Conservation (phyloP, 2,113 vertebrate genomes). For the Phalacrocorax aristotelis region DNA sequence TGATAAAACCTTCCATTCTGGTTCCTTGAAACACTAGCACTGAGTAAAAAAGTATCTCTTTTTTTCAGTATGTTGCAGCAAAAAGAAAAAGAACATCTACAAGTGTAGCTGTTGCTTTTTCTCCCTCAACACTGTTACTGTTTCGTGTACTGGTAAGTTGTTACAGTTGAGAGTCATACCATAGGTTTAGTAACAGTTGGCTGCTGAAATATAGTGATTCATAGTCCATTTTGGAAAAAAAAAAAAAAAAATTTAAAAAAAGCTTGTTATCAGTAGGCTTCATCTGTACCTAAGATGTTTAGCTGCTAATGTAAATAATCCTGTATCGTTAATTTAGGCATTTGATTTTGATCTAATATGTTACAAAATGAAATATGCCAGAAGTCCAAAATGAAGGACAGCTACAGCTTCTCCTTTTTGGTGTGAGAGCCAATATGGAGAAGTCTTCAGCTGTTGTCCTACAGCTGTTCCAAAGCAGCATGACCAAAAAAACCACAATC, state of each 20-base stretch:
- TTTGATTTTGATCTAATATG: not conserved
- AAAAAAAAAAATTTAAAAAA: not conserved
- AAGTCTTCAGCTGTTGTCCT: not conserved
- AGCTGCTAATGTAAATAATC: not conserved
- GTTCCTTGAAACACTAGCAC: not conserved
- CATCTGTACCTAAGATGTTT: not conserved
- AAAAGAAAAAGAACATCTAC: slow-evolving; percentile 78
- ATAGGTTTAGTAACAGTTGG: not conserved
- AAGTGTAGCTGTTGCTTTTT: slow-evolving; percentile 78
- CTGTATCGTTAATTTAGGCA: not conserved
- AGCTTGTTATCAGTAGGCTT: not conserved
- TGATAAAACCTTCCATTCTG: not conserved
- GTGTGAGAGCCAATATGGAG: not conserved
- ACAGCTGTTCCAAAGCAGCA: not conserved
- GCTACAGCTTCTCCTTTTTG: not conserved
- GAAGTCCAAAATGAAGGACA: not conserved
- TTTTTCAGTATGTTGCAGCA: slow-evolving; percentile 79
- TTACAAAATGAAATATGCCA: not conserved
- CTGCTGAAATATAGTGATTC: not conserved
- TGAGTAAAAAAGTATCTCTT: not conserved
- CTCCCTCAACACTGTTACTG: slow-evolving; percentile 77
- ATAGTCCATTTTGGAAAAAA: not conserved
- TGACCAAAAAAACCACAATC: not conserved
- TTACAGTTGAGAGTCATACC: not conserved
- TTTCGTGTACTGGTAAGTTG: slow-evolving; percentile 77